phyloP scores from a whole-genome alignment of 2,888 invertebrate species.

The Acronicta aceris region DNA sequence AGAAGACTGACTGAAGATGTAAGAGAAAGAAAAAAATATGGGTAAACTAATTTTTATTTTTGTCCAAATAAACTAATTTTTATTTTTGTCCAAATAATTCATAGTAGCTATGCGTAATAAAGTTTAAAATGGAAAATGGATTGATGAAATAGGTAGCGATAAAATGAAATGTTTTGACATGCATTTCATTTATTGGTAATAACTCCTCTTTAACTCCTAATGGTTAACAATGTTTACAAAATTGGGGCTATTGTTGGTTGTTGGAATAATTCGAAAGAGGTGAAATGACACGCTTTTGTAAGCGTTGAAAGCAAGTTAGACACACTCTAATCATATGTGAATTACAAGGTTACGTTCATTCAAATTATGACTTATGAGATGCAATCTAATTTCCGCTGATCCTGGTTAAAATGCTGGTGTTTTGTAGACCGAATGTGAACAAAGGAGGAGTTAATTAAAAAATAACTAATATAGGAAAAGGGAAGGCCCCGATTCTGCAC shows the following conservation, averaged over 20 bases:
- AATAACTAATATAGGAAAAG: neutral
- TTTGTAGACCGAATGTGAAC: neutral
- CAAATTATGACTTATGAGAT: neutral
- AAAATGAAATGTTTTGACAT: neutral
- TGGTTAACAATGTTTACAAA: neutral
- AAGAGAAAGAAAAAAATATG: no score
- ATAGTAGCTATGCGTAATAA: no score
- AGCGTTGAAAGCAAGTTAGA: neutral
- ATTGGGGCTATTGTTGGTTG: neutral
- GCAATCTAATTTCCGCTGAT: no score
- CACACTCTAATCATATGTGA: no score
- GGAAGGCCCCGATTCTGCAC: no score
- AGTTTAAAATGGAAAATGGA: no score
- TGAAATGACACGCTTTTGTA: neutral
- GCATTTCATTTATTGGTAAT: neutral
- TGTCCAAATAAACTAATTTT: no score
- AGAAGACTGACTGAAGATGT: no score
- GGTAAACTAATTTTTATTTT: no score
- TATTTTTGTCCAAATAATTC: no score
- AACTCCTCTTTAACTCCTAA: neutral
- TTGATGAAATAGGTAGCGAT: neutral
- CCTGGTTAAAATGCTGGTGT: neutral
- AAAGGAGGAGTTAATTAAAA: neutral
- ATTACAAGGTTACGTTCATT: neutral
- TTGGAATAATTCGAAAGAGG: neutral